Conservation (phyloP, 2,113 vertebrate genomes). For the Spea multiplicata region DNA sequence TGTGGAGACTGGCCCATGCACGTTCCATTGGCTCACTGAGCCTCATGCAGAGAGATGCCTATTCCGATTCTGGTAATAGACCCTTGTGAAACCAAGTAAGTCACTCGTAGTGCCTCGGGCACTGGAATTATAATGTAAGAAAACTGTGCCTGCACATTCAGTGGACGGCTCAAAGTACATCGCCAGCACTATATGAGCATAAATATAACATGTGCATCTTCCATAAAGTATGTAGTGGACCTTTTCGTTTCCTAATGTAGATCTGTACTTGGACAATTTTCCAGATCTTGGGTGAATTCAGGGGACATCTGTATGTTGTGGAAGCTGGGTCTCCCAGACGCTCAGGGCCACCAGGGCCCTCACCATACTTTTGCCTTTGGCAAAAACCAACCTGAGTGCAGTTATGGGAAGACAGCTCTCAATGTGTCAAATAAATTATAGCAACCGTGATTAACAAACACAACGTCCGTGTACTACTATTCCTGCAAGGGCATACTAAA, state of each 20-base stretch:
- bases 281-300: slow-evolving; percentile 52
- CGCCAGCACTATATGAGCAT: background rate
- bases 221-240: too few species aligned
- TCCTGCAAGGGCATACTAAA: slow-evolving; percentile 50
- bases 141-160: background rate
- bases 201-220: background rate
- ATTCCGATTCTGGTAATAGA: background rate
- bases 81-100: background rate
- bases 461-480: slow-evolving; percentile 61
- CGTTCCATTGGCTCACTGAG: background rate
- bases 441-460: slow-evolving; percentile 70
- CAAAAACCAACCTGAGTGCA: slow-evolving; percentile 78
- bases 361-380: slow-evolving; percentile 69
- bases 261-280: slow-evolving; percentile 27
- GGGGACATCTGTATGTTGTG: slow-evolving; percentile 53
- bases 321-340: slow-evolving; percentile 61
- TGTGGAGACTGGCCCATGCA: too few species aligned
- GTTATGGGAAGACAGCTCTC: slow-evolving; percentile 77
- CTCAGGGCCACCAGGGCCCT: slow-evolving; percentile 62
- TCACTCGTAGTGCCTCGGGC: background rate
- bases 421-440: slow-evolving; percentile 73
- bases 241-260: background rate
- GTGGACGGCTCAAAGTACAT: background rate
- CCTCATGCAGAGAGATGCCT: background rate
- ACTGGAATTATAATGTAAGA: background rate